phyloP scores from a whole-genome alignment of 2,888 invertebrate genomes.

The Volucella inanis region DNA sequence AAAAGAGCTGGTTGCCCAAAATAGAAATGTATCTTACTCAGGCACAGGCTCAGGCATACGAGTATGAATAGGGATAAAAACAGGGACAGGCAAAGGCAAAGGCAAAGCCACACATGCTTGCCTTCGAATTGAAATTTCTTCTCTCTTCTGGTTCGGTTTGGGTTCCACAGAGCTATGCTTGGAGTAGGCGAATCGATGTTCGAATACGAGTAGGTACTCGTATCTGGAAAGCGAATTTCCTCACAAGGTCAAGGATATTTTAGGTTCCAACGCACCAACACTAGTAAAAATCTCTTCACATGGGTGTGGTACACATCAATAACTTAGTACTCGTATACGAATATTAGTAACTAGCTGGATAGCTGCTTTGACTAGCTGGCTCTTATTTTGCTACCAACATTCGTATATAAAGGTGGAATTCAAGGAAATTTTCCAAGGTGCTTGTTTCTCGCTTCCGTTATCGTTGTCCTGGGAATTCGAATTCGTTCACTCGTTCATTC shows the following conservation, averaged over 20 bases:
- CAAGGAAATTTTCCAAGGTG: slow-evolving; percentile 52
- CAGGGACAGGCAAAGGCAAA: too few species aligned
- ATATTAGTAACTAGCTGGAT: too few species aligned
- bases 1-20: slow-evolving; percentile 38
- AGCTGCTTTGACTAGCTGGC: background rate
- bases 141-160: slow-evolving; percentile 12
- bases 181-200: slow-evolving; percentile 38
- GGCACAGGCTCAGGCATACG: too few species aligned
- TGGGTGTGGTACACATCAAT: slow-evolving; percentile 45
- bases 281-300: slow-evolving; percentile 17
- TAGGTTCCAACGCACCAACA: slow-evolving; percentile 58
- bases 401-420: slow-evolving; percentile 42
- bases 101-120: slow-evolving; percentile 23
- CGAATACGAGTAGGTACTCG: background rate
- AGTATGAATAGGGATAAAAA: too few species aligned
- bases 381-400: background rate
- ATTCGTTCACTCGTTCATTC: slow-evolving; percentile 21
- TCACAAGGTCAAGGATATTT: slow-evolving; percentile 74
- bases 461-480: slow-evolving; percentile 63
- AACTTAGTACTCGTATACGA: too few species aligned
- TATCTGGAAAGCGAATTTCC: slow-evolving; percentile 56
- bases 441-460: slow-evolving; percentile 54
- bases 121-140: slow-evolving; percentile 32
- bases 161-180: background rate
- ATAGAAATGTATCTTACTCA: slow-evolving; percentile 45